phyloP scores from a whole-genome alignment of 2,113 vertebrate species.

The Seriola quinqueradiata region DNA sequence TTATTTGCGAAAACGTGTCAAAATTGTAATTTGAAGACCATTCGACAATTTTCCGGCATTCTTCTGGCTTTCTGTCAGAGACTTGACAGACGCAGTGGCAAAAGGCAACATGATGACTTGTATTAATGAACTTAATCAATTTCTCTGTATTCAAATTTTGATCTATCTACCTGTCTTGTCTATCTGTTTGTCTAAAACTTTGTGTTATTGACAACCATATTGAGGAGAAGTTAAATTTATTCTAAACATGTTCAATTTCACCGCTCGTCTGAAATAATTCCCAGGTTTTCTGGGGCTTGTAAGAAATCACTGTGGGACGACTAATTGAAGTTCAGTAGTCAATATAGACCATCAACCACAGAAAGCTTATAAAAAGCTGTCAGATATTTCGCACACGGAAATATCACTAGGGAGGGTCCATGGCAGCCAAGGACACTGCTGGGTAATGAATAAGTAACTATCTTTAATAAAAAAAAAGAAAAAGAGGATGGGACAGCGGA shows the following conservation, averaged over 20 bases:
- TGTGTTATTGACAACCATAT: too few relatives aligned
- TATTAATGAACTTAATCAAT: neutral
- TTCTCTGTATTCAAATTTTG: too few relatives aligned
- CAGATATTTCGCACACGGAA: neutral
- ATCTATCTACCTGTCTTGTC: too few relatives aligned
- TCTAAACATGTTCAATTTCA: too few relatives aligned
- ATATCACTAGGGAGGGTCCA: neutral
- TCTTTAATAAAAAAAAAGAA: too few relatives aligned
- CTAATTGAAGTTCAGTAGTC: too few relatives aligned
- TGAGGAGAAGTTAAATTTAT: too few relatives aligned
- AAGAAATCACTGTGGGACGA: neutral
- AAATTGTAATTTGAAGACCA: conserved; percentile 13
- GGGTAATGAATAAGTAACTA: neutral
- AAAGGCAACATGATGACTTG: neutral
- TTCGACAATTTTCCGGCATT: neutral
- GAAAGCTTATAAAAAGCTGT: neutral
- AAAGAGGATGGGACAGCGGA: too few relatives aligned
- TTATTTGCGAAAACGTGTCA: neutral
- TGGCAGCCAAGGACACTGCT: neutral
- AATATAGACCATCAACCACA: too few relatives aligned
- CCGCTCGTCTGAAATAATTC: too few relatives aligned
- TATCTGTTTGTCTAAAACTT: too few relatives aligned
- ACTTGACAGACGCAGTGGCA: neutral
- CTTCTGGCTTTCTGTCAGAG: neutral
- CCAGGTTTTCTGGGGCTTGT: neutral